Evolutionary conservation across 2,113 vertebrate species (phyloP).

Genomic region (Nannobrachium achirus): DNA sequence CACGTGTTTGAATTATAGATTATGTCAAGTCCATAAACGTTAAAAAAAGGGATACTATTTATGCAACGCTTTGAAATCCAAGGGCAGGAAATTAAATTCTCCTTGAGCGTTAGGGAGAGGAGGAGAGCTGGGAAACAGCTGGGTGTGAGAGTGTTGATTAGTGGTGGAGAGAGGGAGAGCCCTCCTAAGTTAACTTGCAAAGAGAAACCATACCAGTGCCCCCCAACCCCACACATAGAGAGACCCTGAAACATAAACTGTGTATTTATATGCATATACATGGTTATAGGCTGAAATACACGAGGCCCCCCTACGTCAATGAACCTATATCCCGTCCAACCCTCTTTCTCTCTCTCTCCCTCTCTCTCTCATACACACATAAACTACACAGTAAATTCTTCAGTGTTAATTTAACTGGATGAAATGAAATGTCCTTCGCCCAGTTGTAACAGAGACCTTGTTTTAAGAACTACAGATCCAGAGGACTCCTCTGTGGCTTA

Average conservation of each 20-base stretch:
- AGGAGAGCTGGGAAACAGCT: conserved; percentile 54
- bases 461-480: conserved; percentile 4
- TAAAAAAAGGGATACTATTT: conserved; percentile 59
- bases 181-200: conserved; percentile 24
- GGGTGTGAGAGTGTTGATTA: conserved; percentile 57
- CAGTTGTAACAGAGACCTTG: conserved; percentile 8
- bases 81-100: conserved; percentile 74
- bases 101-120: conserved; percentile 50
- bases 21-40: conserved; percentile 69
- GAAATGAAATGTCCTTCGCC: conserved; percentile 16
- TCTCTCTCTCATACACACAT: background rate
- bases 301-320: too few relatives aligned
- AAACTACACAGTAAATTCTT: too few relatives aligned
- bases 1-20: conserved; percentile 71
- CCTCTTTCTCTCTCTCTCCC: background rate
- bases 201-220: conserved; percentile 31
- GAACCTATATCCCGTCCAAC: background rate
- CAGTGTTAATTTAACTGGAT: background rate
- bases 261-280: conserved; percentile 10
- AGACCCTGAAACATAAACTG: background rate
- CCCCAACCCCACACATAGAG: background rate
- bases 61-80: conserved; percentile 73
- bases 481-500: conserved; percentile 20
- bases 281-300: background rate
- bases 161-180: conserved; percentile 30